A percentile compares a stretch with the other conserved stretches of the same genome.
These are phyloP conservation scores for Campoplex nolae DNA, from an alignment of 2,888 invertebrate genomes.

Conservation along the genomic window DNA sequence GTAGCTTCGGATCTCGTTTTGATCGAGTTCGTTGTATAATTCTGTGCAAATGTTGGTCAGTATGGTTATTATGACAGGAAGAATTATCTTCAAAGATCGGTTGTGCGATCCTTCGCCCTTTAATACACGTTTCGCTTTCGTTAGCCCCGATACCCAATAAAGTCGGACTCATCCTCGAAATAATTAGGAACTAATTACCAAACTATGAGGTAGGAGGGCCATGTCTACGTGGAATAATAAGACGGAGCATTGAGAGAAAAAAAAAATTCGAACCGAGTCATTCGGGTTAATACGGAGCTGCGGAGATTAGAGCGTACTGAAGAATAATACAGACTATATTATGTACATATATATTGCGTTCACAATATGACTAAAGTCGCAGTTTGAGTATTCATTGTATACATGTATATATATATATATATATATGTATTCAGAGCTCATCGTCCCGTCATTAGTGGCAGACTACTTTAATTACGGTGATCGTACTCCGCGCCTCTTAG, in stretches of 20 bases:
- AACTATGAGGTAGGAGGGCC: conserved; percentile 75
- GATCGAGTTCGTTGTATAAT: conserved; percentile 15
- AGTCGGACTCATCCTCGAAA: conserved; percentile 76
- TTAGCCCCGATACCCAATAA: conserved; percentile 28
- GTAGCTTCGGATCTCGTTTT: not conserved
- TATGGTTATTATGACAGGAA: conserved; percentile 44
- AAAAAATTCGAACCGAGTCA: conserved; percentile 76
- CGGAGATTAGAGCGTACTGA: conserved; percentile 38
- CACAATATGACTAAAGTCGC: not conserved
- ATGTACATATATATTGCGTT: not conserved
- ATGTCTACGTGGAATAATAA: conserved; percentile 32
- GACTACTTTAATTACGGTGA: conserved; percentile 79
- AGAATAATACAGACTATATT: conserved; percentile 22
- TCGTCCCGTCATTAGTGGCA: conserved; percentile 75
- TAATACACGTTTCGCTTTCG: conserved; percentile 63
- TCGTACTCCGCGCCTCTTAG: conserved; percentile 73
- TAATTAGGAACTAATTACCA: conserved; percentile 82
- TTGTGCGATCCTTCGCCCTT: conserved; percentile 24
- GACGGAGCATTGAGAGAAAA: conserved; percentile 40
- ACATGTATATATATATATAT: too few relatives aligned
- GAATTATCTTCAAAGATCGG: conserved; percentile 47
- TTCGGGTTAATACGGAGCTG: conserved; percentile 77
- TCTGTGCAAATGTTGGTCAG: conserved; percentile 22
- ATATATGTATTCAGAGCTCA: conserved; percentile 52
- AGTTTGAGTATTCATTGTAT: conserved; percentile 26